These are phyloP conservation scores for Polymixis lichenea DNA, from an alignment of 2,888 invertebrate species.

Conservation along the genomic window DNA sequence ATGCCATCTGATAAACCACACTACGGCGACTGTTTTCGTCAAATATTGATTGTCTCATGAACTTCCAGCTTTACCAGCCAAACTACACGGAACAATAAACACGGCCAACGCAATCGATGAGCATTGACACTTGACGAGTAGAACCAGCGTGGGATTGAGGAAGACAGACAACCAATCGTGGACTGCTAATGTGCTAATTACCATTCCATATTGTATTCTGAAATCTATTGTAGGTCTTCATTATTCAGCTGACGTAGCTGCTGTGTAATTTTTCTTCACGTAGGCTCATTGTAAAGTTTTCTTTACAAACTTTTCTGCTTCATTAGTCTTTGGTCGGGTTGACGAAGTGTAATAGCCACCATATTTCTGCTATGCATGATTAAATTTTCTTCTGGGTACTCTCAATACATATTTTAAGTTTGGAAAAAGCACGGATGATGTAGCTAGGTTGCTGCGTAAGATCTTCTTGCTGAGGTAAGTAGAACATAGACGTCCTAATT, in stretches of 20 bases:
- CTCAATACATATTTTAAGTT: conserved; percentile 52
- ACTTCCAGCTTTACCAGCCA: conserved; percentile 61
- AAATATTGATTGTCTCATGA: conserved; percentile 78
- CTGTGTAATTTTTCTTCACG: conserved; percentile 59
- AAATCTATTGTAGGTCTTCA: conserved; percentile 56
- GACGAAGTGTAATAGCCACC: conserved; percentile 37
- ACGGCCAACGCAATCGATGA: conserved; percentile 59
- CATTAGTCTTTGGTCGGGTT: conserved; percentile 37
- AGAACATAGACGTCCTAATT: conserved; percentile 58
- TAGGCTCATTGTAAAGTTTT: conserved; percentile 56
- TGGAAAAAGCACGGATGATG: conserved; percentile 34
- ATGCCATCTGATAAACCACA: conserved; percentile 82
- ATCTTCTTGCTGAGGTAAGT: conserved; percentile 48
- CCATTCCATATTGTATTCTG: conserved; percentile 65
- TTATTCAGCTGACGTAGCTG: conserved; percentile 52
- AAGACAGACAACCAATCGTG: conserved; percentile 65
- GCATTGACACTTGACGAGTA: conserved; percentile 58
- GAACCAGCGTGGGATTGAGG: conserved; percentile 71
- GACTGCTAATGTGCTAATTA: conserved; percentile 72
- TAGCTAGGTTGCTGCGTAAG: conserved; percentile 45
- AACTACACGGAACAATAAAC: conserved; percentile 64
- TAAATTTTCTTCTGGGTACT: conserved; percentile 37
- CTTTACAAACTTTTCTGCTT: conserved; percentile 47
- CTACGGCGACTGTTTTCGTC: conserved; percentile 76
- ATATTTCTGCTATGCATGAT: conserved; percentile 37